Percentiles rank a stretch among this genome's conserved stretches.
Evolutionary conservation across 1,140 invertebrate species (phyloP).

Genomic region (Atta texana): DNA sequence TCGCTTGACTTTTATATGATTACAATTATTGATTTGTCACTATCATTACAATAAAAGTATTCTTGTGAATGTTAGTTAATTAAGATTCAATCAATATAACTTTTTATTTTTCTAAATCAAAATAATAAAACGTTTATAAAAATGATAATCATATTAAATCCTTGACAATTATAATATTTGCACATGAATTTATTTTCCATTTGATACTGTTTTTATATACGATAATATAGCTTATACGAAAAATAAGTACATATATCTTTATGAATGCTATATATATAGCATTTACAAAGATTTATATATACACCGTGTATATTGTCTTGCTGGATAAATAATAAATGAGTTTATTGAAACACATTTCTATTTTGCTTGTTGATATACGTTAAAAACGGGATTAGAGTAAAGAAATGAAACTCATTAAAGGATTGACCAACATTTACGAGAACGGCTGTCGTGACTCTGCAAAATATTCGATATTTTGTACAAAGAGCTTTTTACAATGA

Average conservation of each 20-base stretch:
- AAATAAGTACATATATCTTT: background rate
- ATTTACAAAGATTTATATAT: background rate
- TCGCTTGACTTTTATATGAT: slow-evolving; percentile 17
- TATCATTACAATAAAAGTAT: slow-evolving; percentile 10
- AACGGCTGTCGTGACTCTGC: background rate
- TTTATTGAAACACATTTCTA: background rate
- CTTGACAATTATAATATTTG: background rate
- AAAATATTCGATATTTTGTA: background rate
- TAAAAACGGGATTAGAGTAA: background rate
- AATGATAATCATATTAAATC: background rate
- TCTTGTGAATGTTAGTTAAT: slow-evolving; percentile 28
- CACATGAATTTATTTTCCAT: background rate
- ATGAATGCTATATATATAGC: background rate
- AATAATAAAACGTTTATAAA: background rate
- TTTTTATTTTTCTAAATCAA: slow-evolving; percentile 1
- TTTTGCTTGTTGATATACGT: background rate
- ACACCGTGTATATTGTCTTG: background rate
- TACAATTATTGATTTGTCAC: slow-evolving; percentile 10
- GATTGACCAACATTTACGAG: slow-evolving; percentile 18
- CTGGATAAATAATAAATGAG: background rate
- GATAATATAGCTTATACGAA: background rate
- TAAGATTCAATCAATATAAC: background rate
- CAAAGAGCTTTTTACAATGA: background rate
- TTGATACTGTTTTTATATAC: background rate
- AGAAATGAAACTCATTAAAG: background rate